phyloP scores from a whole-genome alignment of 2,113 vertebrate genomes.

The Sinocyclocheilus anophthalmus region DNA sequence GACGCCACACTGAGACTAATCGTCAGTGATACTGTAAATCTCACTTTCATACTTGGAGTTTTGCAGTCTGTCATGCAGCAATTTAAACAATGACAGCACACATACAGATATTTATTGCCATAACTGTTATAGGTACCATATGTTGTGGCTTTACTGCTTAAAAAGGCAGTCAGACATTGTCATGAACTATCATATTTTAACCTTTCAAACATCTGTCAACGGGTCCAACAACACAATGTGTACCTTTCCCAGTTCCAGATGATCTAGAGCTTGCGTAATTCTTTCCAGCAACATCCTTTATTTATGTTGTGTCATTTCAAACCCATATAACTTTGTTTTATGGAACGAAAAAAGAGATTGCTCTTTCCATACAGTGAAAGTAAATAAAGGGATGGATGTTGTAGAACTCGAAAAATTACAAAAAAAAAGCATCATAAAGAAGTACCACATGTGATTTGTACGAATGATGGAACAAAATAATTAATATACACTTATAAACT shows the following conservation, averaged over 20 bases:
- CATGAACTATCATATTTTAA: neutral
- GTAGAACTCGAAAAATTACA: neutral
- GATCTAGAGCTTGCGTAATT: neutral
- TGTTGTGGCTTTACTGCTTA: neutral
- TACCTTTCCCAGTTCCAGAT: neutral
- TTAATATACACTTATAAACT: neutral
- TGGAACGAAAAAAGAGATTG: neutral
- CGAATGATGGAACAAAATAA: too few relatives aligned
- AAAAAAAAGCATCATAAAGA: neutral
- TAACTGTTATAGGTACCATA: neutral
- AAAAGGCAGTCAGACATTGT: neutral
- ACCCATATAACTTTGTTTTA: neutral
- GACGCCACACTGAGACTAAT: slow-evolving; percentile 6
- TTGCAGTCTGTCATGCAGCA: neutral
- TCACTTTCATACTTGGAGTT: neutral
- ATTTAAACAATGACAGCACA: neutral
- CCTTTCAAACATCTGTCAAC: slow-evolving; percentile 4
- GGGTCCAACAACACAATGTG: neutral
- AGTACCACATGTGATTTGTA: neutral
- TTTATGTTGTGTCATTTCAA: neutral
- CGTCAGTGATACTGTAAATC: slow-evolving; percentile 7
- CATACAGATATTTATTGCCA: neutral
- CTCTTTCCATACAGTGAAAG: neutral
- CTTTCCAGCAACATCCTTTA: neutral
- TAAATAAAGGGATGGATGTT: neutral